Evolutionary conservation across 2,113 vertebrate genomes (phyloP), one percentile per base, ranked within the genome.

Genomic region (Mixornis gularis): DNA sequence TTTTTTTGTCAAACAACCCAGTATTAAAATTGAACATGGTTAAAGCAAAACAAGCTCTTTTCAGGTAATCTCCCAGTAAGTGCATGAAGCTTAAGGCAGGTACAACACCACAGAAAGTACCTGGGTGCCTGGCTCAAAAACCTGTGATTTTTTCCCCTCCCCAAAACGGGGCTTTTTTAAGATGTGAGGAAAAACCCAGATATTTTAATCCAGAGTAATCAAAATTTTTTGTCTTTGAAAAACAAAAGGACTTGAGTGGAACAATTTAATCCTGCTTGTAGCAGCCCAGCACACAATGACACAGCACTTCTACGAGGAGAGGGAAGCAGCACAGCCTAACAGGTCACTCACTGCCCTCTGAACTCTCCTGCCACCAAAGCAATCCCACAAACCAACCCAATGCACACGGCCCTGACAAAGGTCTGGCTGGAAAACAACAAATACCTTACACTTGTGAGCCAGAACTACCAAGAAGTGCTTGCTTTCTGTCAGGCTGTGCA

Each of bases 321-420:
- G 21, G 0, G 1, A 73, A 90, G 40, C 24, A 58, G 18, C 36
- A 16, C 13, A 53, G 56, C 30, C 51, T 22, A 29, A 38, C 26
- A 85, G 63, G 26, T 53, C 65, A 11, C 1, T 41, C 48, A 7
- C 0, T 44, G 49, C n/a, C 46, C 51, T 70, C 53, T 38, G 53
- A 71, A 71, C 53, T 21, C 6, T 16, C 49, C 49, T 32, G 74
- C 34, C 22, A 32, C 6, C 32, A 8, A 53, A 58, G n/a, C 1
- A 22, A 64, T 12, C 41, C 0, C 0, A 55, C 70, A 77, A 69
- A 87, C 53, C n/a, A 27, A 13, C 1, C 25, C 13, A 1, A 44
- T 3, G 10, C 40, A 32, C 3, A 12, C 0, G 0, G 27, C 38
- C 36, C 68, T 43, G 51, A 24, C 51, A 72, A 77, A 87, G 38